Evolutionary conservation across 2,888 invertebrate species (phyloP).

Genomic region (Drosophila mulleri): DNA sequence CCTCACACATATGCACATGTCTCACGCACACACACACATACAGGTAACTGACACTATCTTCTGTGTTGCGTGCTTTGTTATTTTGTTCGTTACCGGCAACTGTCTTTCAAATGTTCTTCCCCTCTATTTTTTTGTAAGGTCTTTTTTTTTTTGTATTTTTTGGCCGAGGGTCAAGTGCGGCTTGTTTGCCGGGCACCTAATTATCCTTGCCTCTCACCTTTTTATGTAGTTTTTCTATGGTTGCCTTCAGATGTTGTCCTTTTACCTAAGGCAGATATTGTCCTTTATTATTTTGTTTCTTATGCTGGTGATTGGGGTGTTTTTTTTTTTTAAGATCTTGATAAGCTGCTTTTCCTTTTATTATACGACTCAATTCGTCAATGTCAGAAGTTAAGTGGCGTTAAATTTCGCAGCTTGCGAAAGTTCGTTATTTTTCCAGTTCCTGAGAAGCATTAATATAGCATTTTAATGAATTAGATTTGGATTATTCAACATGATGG

Average conservation of each 20-base stretch:
- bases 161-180: slow-evolving; percentile 65
- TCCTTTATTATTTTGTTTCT: slow-evolving; percentile 25
- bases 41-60: slow-evolving; percentile 65
- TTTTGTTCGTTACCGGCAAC: slow-evolving; percentile 63
- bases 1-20: slow-evolving; percentile 1
- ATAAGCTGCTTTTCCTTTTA: slow-evolving; percentile 42
- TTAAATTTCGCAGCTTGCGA: slow-evolving; percentile 21
- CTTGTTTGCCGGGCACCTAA: slow-evolving; percentile 37
- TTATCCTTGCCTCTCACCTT: slow-evolving; percentile 47
- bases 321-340: slow-evolving; percentile 37
- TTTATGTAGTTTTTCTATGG: slow-evolving; percentile 44
- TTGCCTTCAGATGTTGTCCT: slow-evolving; percentile 36
- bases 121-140: slow-evolving; percentile 8
- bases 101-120: slow-evolving; percentile 54
- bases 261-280: slow-evolving; percentile 28
- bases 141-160: slow-evolving; percentile 9
- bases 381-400: slow-evolving; percentile 27
- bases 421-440: slow-evolving; percentile 23
- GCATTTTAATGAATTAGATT: not conserved
- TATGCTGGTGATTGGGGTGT: not conserved
- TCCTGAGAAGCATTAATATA: not conserved
- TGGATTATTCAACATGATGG: not conserved
- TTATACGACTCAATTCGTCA: slow-evolving; percentile 30
- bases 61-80: slow-evolving; percentile 53
- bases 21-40: slow-evolving; percentile 7